Percentiles rank a stretch among this genome's conserved stretches.
Evolutionary conservation across 2,797 vertebrate species (phyloP).

Genomic region (Trichosurus vulpecula): DNA sequence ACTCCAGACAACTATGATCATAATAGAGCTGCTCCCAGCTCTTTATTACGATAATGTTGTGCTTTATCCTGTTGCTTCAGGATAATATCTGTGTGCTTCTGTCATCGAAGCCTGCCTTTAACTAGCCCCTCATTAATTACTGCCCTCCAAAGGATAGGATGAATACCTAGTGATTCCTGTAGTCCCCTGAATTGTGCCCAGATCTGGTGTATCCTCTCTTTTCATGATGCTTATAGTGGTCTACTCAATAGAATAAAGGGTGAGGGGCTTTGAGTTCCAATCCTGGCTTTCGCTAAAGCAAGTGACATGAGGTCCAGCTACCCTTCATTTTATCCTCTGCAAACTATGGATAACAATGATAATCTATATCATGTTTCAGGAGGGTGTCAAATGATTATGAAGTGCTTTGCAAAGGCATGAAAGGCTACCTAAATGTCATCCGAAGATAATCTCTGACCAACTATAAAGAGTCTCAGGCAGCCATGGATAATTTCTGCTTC

Average conservation of each 20-base stretch:
- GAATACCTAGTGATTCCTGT: background rate
- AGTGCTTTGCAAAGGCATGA: constrained; percentile 52
- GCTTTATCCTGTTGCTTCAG: background rate
- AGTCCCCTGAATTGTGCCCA: no score
- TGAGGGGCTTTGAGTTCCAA: background rate
- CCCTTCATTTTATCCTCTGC: constrained; percentile 36
- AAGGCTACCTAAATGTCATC: constrained; percentile 4
- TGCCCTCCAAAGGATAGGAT: background rate
- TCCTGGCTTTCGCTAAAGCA: constrained; percentile 25
- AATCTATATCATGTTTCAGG: constrained; percentile 51
- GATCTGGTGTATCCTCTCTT: background rate
- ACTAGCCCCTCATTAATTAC: background rate
- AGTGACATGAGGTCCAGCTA: background rate
- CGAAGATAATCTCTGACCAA: constrained; percentile 19
- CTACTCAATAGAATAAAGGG: constrained; percentile 20
- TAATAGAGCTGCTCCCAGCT: background rate
- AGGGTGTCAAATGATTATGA: constrained; percentile 41
- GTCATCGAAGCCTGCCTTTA: no score
- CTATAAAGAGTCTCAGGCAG: constrained; percentile 28
- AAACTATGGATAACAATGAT: constrained; percentile 6
- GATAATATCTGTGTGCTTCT: background rate
- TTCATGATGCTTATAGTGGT: background rate
- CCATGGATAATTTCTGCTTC: background rate
- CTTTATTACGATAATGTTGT: background rate
- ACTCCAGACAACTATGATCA: background rate